Conservation (phyloP, 2,888 invertebrate species). For the Dicyrtomina minuta region DNA sequence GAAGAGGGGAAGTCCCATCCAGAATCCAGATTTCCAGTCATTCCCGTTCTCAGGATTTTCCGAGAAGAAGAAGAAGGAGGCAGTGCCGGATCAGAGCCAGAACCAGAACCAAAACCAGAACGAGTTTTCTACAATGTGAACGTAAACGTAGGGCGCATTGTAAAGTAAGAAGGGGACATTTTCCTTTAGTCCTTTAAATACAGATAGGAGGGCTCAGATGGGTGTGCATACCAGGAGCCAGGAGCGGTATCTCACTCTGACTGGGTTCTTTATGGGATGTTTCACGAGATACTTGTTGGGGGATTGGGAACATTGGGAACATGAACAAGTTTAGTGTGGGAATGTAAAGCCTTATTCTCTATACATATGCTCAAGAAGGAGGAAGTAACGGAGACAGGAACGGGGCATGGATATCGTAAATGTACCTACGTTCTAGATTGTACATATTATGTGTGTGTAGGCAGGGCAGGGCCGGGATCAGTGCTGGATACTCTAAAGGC, state of each 20-base stretch:
- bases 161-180: too few species aligned
- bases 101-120: too few species aligned
- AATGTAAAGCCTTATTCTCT: too few species aligned
- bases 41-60: neutral
- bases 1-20: neutral
- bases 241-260: too few species aligned
- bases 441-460: neutral
- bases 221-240: too few species aligned
- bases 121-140: neutral
- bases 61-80: constrained; percentile 8
- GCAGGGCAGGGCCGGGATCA: neutral
- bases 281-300: neutral
- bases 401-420: neutral
- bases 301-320: neutral
- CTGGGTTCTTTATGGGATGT: neutral
- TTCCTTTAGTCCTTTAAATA: too few species aligned
- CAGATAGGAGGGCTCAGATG: too few species aligned
- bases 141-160: too few species aligned
- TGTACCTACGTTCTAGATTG: neutral
- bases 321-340: too few species aligned
- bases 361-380: too few species aligned
- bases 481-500: neutral
- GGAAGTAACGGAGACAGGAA: neutral
- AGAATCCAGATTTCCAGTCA: constrained; percentile 16
- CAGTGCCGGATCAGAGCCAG: neutral